Conservation (phyloP, 1,140 invertebrate genomes). For the Phocides pigmalion region DNA sequence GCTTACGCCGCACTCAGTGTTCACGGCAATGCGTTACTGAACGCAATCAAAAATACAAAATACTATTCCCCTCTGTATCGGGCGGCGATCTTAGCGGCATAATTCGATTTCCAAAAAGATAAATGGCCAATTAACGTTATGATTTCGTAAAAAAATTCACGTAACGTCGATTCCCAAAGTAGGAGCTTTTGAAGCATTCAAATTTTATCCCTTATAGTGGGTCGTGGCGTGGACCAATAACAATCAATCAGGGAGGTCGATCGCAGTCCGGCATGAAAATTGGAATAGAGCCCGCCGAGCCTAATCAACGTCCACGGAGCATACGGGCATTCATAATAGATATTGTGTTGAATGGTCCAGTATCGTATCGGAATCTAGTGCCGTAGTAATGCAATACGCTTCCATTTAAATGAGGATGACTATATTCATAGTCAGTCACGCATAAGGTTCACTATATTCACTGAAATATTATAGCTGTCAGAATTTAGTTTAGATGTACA, state of each 20-base stretch:
- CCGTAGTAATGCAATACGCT: slow-evolving; percentile 49
- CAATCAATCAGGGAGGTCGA: slow-evolving; percentile 64
- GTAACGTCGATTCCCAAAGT: slow-evolving; percentile 24
- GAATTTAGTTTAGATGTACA: too few species aligned
- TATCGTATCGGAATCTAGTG: slow-evolving; percentile 57
- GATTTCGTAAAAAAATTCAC: slow-evolving; percentile 31
- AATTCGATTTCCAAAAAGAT: slow-evolving; percentile 33
- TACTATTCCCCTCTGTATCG: slow-evolving; percentile 29
- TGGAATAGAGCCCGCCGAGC: slow-evolving; percentile 59
- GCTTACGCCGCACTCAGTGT: slow-evolving; percentile 37
- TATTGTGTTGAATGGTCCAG: slow-evolving; percentile 64
- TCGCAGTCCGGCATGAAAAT: slow-evolving; percentile 63
- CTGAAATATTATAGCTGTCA: too few species aligned
- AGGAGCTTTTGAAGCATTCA: slow-evolving; percentile 32
- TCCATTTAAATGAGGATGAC: slow-evolving; percentile 52
- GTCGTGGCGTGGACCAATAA: slow-evolving; percentile 51
- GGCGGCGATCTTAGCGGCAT: slow-evolving; percentile 22
- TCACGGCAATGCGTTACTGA: slow-evolving; percentile 26
- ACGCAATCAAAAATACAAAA: slow-evolving; percentile 35
- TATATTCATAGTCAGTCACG: not conserved
- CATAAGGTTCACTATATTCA: too few species aligned
- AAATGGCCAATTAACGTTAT: slow-evolving; percentile 33
- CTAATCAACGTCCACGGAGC: slow-evolving; percentile 66
- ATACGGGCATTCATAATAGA: slow-evolving; percentile 64
- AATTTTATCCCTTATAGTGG: slow-evolving; percentile 39